Conservation (phyloP, 2,888 invertebrate species). For the Acrobeloides nanus region DNA sequence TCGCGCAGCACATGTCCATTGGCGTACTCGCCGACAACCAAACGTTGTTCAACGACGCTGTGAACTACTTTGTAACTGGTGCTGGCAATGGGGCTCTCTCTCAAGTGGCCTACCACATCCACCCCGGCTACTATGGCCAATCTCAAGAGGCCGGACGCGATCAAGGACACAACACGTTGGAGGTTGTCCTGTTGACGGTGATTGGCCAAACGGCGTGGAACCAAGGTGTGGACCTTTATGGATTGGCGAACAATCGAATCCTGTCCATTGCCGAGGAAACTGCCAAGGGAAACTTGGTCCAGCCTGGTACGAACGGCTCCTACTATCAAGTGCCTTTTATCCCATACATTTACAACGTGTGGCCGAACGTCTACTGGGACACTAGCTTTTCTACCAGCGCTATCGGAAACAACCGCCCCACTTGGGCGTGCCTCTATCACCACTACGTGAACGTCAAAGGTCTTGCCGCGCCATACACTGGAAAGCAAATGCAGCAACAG, state of each 20-base stretch:
- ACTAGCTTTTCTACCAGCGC: too few relatives aligned
- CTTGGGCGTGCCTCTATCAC: too few relatives aligned
- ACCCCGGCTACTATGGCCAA: conserved; percentile 3
- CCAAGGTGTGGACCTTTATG: conserved; percentile 4
- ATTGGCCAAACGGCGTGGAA: conserved; percentile 2
- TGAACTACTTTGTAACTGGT: conserved; percentile 1
- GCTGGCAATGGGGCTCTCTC: neutral
- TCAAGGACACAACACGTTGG: conserved; percentile 4
- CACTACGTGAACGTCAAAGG: too few relatives aligned
- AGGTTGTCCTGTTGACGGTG: neutral
- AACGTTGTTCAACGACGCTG: neutral
- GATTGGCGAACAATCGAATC: conserved; percentile 1
- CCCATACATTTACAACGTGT: too few relatives aligned
- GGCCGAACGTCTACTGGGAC: too few relatives aligned
- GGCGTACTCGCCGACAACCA: conserved; percentile 4
- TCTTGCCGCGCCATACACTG: too few relatives aligned
- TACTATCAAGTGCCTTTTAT: too few relatives aligned
- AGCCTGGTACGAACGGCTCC: too few relatives aligned
- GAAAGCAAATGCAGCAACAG: too few relatives aligned
- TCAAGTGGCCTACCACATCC: conserved; percentile 1
- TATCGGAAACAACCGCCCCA: too few relatives aligned
- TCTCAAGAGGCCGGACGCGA: conserved; percentile 5
- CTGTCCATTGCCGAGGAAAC: neutral
- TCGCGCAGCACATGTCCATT: too few relatives aligned
- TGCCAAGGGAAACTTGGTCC: conserved; percentile 2